Evolutionary conservation across 2,888 invertebrate genomes (phyloP), one percentile per base, ranked within the genome.

Genomic region (Lasioglossum marginatum): DNA sequence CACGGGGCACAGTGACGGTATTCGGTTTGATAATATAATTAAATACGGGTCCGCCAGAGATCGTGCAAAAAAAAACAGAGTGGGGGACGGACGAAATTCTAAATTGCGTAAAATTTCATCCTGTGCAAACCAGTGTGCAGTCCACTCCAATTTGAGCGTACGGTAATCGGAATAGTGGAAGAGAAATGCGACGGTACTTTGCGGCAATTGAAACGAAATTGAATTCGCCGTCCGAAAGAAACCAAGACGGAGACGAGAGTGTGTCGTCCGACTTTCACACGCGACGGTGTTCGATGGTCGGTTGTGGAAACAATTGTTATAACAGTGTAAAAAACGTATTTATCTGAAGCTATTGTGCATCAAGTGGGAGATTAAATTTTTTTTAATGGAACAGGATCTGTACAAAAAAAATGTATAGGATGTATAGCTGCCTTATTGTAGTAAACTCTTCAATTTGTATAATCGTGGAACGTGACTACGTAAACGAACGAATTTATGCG

Each of bases 281-380:
- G 82, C 80, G 72, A 78, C 66, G 66, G 66, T 73, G 88, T 87
- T 82, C 88, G 87, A 88, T 87, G 85, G 85, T 87, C 77, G 80
- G 82, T 87, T 90, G 87, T 82, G 85, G 74, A 77, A 87, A 74
- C 83, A 84, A 90, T n/a, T n/a, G n/a, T n/a, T n/a, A n/a, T n/a
- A n/a, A n/a, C n/a, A n/a, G n/a, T n/a, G n/a, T n/a, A n/a, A n/a
- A n/a, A n/a, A n/a, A n/a, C n/a, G n/a, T n/a, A n/a, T n/a, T n/a
- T n/a, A n/a, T 8, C 23, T 8, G 48, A 23, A 48, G 19, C 48
- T 8, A n/a, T 10, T 10, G 23, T n/a, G 23, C n/a, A 10, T n/a
- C 57, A 0, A n/a, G 57, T 1, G n/a, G 19, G 10, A 12, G 57
- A 57, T 57, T 10, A 57, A n/a, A 57, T n/a, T n/a, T 3, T 3